Evolutionary conservation across 2,888 invertebrate species (phyloP).

Genomic region (Watsonalla binaria): DNA sequence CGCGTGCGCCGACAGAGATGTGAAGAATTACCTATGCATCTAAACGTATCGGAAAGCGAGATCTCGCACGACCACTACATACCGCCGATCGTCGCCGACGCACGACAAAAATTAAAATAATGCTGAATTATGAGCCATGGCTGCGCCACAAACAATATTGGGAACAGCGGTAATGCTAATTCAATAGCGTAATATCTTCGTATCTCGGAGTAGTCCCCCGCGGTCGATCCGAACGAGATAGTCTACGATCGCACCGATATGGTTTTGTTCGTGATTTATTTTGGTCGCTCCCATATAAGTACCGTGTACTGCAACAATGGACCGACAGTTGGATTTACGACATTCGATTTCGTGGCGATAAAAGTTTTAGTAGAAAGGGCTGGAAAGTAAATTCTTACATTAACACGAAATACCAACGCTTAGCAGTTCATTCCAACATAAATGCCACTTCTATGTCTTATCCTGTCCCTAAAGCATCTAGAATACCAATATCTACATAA

Average conservation of each 20-base stretch:
- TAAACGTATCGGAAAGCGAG: constrained; percentile 46
- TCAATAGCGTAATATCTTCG: constrained; percentile 71
- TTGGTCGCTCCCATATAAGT: constrained; percentile 74
- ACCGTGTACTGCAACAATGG: constrained; percentile 70
- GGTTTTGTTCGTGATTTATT: constrained; percentile 76
- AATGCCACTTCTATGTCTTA: too few species aligned
- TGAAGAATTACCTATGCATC: constrained; percentile 46
- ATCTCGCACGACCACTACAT: constrained; percentile 62
- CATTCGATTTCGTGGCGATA: constrained; percentile 73
- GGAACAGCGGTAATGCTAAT: constrained; percentile 73
- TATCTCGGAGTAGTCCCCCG: constrained; percentile 58
- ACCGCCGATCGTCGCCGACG: constrained; percentile 33
- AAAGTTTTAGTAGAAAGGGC: constrained; percentile 56
- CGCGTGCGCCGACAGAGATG: constrained; percentile 40
- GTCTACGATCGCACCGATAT: constrained; percentile 72
- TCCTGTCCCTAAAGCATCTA: too few species aligned
- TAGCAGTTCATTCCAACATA: too few species aligned
- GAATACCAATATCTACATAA: constrained; percentile 19
- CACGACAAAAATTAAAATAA: constrained; percentile 63
- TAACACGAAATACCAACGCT: background rate
- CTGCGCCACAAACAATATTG: constrained; percentile 44
- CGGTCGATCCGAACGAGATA: constrained; percentile 61
- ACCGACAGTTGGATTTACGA: constrained; percentile 66
- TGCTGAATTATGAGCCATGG: constrained; percentile 56
- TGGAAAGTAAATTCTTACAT: constrained; percentile 15